These are phyloP conservation scores for Heliocidaris erythrogramma DNA, from an alignment of 35 echinoderm and acorn worm species.

Conservation along the genomic window DNA sequence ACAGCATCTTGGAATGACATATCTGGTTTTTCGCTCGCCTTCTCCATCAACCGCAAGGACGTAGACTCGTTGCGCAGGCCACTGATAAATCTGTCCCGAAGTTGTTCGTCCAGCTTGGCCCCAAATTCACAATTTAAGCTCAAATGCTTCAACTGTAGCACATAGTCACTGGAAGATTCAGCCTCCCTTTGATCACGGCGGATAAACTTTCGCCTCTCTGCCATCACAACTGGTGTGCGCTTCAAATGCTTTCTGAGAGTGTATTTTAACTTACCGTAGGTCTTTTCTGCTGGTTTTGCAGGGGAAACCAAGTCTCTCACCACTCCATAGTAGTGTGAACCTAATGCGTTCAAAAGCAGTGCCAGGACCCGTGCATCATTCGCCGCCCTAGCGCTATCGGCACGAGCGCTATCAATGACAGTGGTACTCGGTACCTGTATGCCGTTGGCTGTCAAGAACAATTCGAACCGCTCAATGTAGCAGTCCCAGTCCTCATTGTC, in stretches of 20 bases:
- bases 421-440: neutral
- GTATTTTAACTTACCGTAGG: neutral
- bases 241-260: conserved; percentile 41
- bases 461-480: conserved; percentile 50
- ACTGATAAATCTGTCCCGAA: conserved; percentile 47
- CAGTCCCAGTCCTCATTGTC: conserved; percentile 44
- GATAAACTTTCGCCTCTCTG: conserved; percentile 42
- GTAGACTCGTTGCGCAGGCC: neutral
- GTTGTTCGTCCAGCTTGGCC: conserved; percentile 41
- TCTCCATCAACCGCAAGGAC: neutral
- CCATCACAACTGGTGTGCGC: conserved; percentile 49
- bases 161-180: conserved; percentile 45
- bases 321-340: conserved; percentile 8
- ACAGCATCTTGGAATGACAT: neutral
- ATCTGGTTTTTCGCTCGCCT: neutral
- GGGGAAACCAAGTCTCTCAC: conserved; percentile 38
- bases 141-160: conserved; percentile 17
- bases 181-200: conserved; percentile 13
- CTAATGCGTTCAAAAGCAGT: conserved; percentile 45
- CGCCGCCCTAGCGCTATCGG: neutral
- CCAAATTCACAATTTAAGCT: neutral
- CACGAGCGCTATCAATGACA: neutral
- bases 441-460: conserved; percentile 37
- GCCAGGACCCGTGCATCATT: neutral
- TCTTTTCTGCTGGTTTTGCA: neutral